These are phyloP conservation scores for Hypomecis punctinalis DNA, from an alignment of 2,888 invertebrate genomes.

Conservation along the genomic window DNA sequence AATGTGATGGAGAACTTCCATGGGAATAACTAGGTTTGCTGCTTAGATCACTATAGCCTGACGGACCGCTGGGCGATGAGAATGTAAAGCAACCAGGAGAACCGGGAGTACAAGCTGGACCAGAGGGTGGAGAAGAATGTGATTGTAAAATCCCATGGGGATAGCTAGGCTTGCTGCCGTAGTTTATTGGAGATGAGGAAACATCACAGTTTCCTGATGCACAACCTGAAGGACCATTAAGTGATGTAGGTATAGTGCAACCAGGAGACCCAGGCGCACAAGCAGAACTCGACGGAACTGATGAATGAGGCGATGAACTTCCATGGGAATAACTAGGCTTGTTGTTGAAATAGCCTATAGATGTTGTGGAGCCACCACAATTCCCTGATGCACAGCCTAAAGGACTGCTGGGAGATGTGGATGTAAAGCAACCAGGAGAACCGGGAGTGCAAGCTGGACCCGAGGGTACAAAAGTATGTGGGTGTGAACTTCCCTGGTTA, in stretches of 20 bases:
- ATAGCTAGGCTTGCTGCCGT: conserved; percentile 16
- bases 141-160: conserved; percentile 4
- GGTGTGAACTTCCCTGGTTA: conserved; percentile 3
- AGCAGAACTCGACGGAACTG: conserved; percentile 5
- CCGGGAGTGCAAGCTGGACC: conserved; percentile 24
- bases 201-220: conserved; percentile 7
- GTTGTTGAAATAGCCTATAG: conserved; percentile 7
- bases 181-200: no score
- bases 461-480: neutral
- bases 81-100: conserved; percentile 15
- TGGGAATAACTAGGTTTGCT: conserved; percentile 12
- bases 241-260: neutral
- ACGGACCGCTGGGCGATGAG: conserved; percentile 15
- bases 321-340: conserved; percentile 8
- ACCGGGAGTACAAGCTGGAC: conserved; percentile 25
- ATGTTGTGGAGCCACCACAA: conserved; percentile 6
- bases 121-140: conserved; percentile 1
- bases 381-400: conserved; percentile 24
- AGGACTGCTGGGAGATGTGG: conserved; percentile 10
- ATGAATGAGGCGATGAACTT: conserved; percentile 18
- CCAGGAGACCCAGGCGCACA: conserved; percentile 25
- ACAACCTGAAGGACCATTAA: conserved; percentile 7
- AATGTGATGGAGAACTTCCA: conserved; percentile 20
- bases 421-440: conserved; percentile 12
- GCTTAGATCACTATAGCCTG: conserved; percentile 11